Base-by-base conservation (phyloP, 2,888 invertebrate genomes). In the Macrophya annulata region DNA sequence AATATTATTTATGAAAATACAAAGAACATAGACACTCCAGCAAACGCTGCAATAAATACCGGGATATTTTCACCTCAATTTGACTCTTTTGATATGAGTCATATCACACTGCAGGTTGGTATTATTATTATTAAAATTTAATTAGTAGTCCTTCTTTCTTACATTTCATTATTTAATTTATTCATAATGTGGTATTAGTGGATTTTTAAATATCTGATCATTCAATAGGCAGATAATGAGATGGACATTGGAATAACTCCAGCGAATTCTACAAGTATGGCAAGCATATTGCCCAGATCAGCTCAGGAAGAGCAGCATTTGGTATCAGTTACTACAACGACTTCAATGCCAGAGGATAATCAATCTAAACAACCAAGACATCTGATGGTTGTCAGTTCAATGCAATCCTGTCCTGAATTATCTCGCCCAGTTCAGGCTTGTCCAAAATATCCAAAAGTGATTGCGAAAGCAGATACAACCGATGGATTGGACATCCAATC, bases 71-170 rank as follows among this genome's bases (percentile, higher is more conserved):
- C 90, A 4, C 76, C 92, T 4, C 91, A 92, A 65, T 90, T 92
- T 8, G 92, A 92, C 83, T 89, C 90, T 1, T 92, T 92, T 65
- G 92, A 92, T 40, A 91, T 93, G 86, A 91, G 89, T 85, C 92
- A 92, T 76, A 91, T 93, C 37, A 85, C 89, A 1, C 86, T 92
- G 45, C 91, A 91, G 88, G 90, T 90, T 84, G 87, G 81, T 86
- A 21, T 88, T 85, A 86, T 86, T 87, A 37, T 85, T 59, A 86
- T 45, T 21, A 51, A 31, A 85, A 59, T 72, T 17, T 1, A 48
- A n/a, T 79, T 4, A 77, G 21, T 55, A 45, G 9, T 15, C 12
- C 8, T 31, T 25, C 25, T 12, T 62, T 40, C 31, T 12, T 15
- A 85, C 9, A 15, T 17, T 4, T 48, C 10, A 4, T 68, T 85